A percentile compares a stretch with the other conserved stretches of the same genome.
phyloP scores from a whole-genome alignment of 1,140 invertebrate species.

The Drosophila lowei region DNA sequence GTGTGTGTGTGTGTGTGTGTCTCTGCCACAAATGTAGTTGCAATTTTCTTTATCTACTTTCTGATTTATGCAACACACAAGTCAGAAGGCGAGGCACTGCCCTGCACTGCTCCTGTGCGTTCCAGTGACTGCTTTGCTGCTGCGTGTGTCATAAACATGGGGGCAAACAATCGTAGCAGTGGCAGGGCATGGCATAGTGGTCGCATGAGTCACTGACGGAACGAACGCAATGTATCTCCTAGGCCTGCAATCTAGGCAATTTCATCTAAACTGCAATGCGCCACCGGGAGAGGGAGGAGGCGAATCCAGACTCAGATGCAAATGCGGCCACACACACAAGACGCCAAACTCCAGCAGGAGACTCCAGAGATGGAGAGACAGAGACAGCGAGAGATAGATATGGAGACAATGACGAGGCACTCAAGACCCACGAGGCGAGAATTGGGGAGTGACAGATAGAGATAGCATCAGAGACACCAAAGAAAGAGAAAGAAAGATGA shows the following conservation, averaged over 20 bases:
- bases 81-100: constrained; percentile 35
- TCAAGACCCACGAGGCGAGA: constrained; percentile 6
- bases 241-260: constrained; percentile 50
- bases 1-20: not conserved
- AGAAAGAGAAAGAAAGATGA: constrained; percentile 8
- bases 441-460: not conserved
- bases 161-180: constrained; percentile 42
- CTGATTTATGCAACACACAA: constrained; percentile 58
- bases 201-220: constrained; percentile 14
- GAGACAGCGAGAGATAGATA: not conserved
- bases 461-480: not conserved
- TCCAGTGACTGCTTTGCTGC: constrained; percentile 1
- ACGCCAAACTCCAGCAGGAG: not conserved
- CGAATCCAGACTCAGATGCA: constrained; percentile 36
- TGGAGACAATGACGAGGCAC: constrained; percentile 43
- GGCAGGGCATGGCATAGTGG: constrained; percentile 26
- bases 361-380: no score
- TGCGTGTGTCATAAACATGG: constrained; percentile 40
- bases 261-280: constrained; percentile 73
- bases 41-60: constrained; percentile 65
- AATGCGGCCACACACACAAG: constrained; percentile 40
- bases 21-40: constrained; percentile 40
- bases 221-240: constrained; percentile 25
- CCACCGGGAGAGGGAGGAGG: constrained; percentile 2
- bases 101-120: constrained; percentile 1